These are phyloP conservation scores for Protonemura montana DNA, from an alignment of 2,888 invertebrate genomes.

Conservation along the genomic window DNA sequence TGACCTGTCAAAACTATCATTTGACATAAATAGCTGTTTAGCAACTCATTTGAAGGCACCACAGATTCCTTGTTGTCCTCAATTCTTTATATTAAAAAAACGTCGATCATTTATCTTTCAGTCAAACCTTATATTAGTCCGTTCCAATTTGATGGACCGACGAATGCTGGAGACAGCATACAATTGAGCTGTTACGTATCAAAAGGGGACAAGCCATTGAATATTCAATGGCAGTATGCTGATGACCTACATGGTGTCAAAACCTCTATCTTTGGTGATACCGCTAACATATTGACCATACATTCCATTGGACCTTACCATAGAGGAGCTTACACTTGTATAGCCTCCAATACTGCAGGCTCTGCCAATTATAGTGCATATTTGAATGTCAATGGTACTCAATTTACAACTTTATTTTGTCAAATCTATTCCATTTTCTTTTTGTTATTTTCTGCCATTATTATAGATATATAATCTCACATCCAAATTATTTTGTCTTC, in stretches of 20 bases:
- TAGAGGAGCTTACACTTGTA: constrained; percentile 76
- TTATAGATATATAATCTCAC: not conserved
- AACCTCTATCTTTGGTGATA: constrained; percentile 57
- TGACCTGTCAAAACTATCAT: no score
- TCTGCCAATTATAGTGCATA: constrained; percentile 64
- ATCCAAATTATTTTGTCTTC: not conserved
- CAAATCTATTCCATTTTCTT: constrained; percentile 45
- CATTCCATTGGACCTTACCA: constrained; percentile 50
- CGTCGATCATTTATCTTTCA: constrained; percentile 39
- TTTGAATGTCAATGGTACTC: constrained; percentile 65
- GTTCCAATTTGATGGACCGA: constrained; percentile 55
- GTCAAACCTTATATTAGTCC: constrained; percentile 54
- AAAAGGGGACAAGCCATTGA: constrained; percentile 55
- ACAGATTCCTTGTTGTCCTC: not conserved
- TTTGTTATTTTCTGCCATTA: constrained; percentile 48
- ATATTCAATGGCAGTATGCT: constrained; percentile 53
- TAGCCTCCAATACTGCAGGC: constrained; percentile 77
- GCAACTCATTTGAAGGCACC: not conserved
- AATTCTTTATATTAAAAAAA: not conserved
- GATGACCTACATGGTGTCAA: constrained; percentile 56
- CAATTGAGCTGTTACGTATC: constrained; percentile 56
- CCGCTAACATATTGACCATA: constrained; percentile 57
- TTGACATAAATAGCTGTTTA: not conserved
- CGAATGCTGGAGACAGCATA: constrained; percentile 56
- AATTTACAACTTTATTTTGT: constrained; percentile 48